Percentiles rank a stretch among this genome's conserved stretches.
phyloP scores from a whole-genome alignment of 1,140 invertebrate genomes.

The Drosophila bocki region DNA sequence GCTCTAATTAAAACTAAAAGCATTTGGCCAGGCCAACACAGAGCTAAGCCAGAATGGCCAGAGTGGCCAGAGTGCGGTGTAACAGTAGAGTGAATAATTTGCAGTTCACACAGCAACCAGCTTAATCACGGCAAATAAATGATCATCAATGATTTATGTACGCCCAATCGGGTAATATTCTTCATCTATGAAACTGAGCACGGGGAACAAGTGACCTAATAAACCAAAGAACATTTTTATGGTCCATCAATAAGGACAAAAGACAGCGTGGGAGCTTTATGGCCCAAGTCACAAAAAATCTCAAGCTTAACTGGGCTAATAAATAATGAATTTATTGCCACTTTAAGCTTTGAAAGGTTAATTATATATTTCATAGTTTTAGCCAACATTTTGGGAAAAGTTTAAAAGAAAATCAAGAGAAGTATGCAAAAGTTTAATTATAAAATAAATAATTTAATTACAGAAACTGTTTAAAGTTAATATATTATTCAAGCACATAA shows the following conservation, averaged over 20 bases:
- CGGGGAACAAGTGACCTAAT: not conserved
- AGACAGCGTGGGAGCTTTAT: constrained; percentile 3
- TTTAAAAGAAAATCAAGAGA: not conserved
- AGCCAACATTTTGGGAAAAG: too few species aligned
- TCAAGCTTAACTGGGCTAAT: constrained; percentile 5
- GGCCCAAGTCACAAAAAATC: not conserved
- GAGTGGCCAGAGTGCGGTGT: constrained; percentile 2
- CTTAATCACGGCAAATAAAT: constrained; percentile 27
- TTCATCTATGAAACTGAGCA: constrained; percentile 8
- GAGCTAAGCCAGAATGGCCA: not conserved
- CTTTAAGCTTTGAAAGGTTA: not conserved
- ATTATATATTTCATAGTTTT: not conserved
- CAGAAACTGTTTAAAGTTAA: not conserved
- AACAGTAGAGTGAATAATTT: constrained; percentile 31
- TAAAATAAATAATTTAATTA: not conserved
- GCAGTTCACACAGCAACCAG: not conserved
- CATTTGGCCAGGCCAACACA: constrained; percentile 9
- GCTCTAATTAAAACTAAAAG: constrained; percentile 59
- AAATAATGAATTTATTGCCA: constrained; percentile 8
- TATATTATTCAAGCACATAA: not conserved
- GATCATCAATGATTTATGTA: constrained; percentile 20
- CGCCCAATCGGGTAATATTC: constrained; percentile 19
- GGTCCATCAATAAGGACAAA: constrained; percentile 4
- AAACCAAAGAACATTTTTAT: constrained; percentile 13
- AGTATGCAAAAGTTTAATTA: not conserved